Conservation (phyloP, 1,140 invertebrate species). For the Brachionus manjavacas region DNA sequence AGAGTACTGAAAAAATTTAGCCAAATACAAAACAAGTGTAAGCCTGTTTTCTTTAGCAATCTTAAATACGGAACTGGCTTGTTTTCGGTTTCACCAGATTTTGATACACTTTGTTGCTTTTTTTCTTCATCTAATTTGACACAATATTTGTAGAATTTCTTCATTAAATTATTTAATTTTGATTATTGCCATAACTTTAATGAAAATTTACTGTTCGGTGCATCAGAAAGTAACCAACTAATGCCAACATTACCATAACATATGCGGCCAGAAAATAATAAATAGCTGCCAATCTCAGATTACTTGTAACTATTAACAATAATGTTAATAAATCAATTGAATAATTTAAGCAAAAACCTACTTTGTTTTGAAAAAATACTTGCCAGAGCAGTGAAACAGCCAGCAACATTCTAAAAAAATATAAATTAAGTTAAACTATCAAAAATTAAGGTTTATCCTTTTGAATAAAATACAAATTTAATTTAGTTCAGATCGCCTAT, state of each 20-base stretch:
- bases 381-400: background rate
- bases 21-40: constrained; percentile 39
- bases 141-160: constrained; percentile 25
- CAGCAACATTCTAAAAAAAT: constrained; percentile 7
- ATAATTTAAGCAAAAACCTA: background rate
- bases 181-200: background rate
- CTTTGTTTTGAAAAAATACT: constrained; percentile 37
- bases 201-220: constrained; percentile 7
- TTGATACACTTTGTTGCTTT: background rate
- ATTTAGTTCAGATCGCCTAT: too few relatives aligned
- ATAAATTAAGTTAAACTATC: background rate
- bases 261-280: constrained; percentile 27
- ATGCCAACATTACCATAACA: background rate
- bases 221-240: constrained; percentile 19
- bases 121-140: constrained; percentile 30
- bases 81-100: background rate
- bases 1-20: constrained; percentile 35
- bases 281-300: constrained; percentile 1
- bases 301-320: background rate
- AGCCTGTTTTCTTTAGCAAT: background rate
- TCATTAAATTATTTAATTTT: background rate
- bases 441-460: too few relatives aligned
- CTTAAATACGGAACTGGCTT: constrained; percentile 6
- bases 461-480: too few relatives aligned
- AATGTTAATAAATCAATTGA: background rate